Conservation (phyloP, 2,797 vertebrate species). For the Acanthis flammea region DNA sequence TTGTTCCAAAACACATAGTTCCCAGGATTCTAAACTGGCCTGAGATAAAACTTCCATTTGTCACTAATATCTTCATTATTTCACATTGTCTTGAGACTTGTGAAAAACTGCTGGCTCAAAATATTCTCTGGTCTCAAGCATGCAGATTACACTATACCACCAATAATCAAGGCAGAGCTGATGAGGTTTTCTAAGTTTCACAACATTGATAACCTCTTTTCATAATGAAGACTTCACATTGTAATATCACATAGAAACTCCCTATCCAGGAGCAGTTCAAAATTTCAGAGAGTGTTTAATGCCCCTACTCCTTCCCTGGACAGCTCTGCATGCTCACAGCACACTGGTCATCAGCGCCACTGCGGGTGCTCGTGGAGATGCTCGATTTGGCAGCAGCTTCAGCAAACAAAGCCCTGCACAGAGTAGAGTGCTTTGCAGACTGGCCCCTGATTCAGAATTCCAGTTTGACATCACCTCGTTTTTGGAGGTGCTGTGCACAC, state of each 20-base stretch:
- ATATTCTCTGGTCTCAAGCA: neutral
- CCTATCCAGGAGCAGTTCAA: neutral
- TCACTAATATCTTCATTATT: neutral
- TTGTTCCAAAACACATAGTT: neutral
- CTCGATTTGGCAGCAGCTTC: neutral
- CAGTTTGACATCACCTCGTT: neutral
- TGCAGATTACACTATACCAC: neutral
- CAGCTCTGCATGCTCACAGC: neutral
- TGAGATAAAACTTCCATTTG: neutral
- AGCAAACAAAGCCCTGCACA: neutral
- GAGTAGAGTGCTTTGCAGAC: neutral
- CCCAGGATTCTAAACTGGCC: neutral
- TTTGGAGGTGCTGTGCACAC: neutral
- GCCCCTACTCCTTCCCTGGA: neutral
- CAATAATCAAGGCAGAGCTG: neutral
- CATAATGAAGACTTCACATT: neutral
- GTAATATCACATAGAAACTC: neutral
- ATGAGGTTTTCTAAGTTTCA: neutral
- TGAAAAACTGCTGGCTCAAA: neutral
- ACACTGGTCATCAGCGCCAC: accelerated
- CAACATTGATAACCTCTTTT: neutral
- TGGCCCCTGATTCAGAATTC: neutral
- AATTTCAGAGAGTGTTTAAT: neutral
- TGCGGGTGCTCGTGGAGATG: accelerated
- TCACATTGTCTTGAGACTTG: neutral